phyloP scores from a whole-genome alignment of 2,113 vertebrate species.

The Atrichornis clamosus region DNA sequence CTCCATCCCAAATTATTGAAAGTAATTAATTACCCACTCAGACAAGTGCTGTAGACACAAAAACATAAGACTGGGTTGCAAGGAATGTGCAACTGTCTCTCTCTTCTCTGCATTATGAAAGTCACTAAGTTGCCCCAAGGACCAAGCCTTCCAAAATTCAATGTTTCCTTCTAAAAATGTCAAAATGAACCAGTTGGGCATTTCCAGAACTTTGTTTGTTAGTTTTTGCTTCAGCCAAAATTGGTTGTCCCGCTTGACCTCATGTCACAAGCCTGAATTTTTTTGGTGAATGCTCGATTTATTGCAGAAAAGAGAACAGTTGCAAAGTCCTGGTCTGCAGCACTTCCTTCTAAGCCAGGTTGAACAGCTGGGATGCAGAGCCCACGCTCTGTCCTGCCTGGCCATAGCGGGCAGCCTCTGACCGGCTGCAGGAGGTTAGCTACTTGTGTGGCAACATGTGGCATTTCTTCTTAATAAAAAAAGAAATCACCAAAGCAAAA shows the following conservation, averaged over 20 bases:
- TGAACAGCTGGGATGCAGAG: slow-evolving; percentile 25
- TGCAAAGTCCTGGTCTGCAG: background rate
- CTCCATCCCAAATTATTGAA: background rate
- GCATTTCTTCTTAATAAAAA: slow-evolving; percentile 71
- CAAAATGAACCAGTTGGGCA: background rate
- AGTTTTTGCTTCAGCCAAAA: background rate
- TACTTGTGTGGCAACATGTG: slow-evolving; percentile 72
- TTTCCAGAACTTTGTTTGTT: background rate
- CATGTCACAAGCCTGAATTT: background rate
- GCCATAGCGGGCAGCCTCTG: slow-evolving; percentile 25
- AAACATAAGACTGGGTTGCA: background rate
- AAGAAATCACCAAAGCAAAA: slow-evolving; percentile 74
- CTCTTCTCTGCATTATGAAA: background rate
- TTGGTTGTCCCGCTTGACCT: background rate
- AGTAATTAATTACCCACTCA: background rate
- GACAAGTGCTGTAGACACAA: background rate
- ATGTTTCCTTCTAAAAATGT: slow-evolving; percentile 35
- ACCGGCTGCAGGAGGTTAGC: slow-evolving; percentile 59
- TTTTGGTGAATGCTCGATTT: rapidly evolving
- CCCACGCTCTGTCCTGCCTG: background rate
- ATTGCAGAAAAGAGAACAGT: background rate
- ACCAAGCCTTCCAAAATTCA: background rate
- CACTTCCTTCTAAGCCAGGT: background rate
- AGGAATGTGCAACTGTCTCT: background rate
- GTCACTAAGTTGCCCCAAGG: background rate